Percentiles rank a stretch among this genome's conserved stretches.
Conservation (phyloP, 2,888 invertebrate species). For the Callimorpha dominula region DNA sequence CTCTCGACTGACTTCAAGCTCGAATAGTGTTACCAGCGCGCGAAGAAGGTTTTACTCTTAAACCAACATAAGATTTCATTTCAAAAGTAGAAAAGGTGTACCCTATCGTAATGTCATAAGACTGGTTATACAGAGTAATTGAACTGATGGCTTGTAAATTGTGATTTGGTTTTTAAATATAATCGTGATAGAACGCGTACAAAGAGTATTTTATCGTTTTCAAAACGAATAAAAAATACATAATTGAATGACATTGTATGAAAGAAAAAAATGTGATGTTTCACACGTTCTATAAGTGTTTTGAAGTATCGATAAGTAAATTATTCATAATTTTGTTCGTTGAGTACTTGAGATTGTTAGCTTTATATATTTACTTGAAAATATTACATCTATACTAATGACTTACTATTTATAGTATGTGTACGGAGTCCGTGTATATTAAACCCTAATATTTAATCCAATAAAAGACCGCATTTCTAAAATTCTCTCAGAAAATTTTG, state of each 20-base stretch:
- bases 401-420: background rate
- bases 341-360: constrained; percentile 15
- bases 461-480: too few relatives aligned
- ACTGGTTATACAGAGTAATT: constrained; percentile 13
- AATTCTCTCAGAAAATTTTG: too few relatives aligned
- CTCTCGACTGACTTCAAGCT: constrained; percentile 58
- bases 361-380: constrained; percentile 3
- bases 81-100: constrained; percentile 10
- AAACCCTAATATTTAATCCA: too few relatives aligned
- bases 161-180: constrained; percentile 45
- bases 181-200: constrained; percentile 70
- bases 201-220: constrained; percentile 65
- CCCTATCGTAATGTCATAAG: constrained; percentile 30
- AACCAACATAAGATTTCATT: constrained; percentile 24
- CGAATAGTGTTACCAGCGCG: constrained; percentile 62
- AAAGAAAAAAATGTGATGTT: constrained; percentile 53
- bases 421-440: background rate
- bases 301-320: constrained; percentile 48
- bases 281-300: constrained; percentile 56
- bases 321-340: constrained; percentile 31
- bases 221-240: constrained; percentile 63
- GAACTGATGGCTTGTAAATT: constrained; percentile 8
- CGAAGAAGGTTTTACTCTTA: constrained; percentile 59
- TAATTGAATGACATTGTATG: constrained; percentile 62
- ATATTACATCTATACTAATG: background rate